Conservation (phyloP, 64 coral and sea anemone genomes). For the Orbicella faveolata region DNA sequence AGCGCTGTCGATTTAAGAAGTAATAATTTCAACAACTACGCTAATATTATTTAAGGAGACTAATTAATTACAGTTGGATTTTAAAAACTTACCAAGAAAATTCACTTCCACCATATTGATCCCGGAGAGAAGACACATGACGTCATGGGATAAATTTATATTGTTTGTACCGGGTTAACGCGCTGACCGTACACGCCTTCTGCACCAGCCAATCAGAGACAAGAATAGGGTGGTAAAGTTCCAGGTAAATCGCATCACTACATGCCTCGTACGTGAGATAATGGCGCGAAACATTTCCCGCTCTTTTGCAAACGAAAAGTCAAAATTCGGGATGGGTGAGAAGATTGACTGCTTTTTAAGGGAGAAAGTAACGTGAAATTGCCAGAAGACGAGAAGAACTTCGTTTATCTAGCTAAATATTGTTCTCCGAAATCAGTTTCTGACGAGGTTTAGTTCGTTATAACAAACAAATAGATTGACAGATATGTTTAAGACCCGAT, state of each 20-base stretch:
- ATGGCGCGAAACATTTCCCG: constrained; percentile 36
- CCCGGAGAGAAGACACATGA: constrained; percentile 25
- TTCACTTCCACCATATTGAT: constrained; percentile 47
- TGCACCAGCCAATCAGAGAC: constrained; percentile 27
- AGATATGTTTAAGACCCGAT: no score
- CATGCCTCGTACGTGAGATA: constrained; percentile 12
- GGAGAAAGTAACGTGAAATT: neutral
- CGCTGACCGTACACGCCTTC: neutral
- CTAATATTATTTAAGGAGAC: neutral
- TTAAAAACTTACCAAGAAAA: constrained; percentile 43
- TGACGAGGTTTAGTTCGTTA: no score
- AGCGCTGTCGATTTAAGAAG: neutral
- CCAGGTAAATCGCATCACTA: constrained; percentile 41
- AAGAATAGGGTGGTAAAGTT: neutral
- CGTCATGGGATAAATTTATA: constrained; percentile 38
- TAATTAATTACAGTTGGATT: neutral
- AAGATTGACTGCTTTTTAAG: neutral
- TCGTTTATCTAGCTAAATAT: no score
- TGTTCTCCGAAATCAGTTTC: no score
- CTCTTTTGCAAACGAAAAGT: constrained; percentile 10
- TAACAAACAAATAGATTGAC: no score
- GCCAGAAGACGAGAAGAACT: neutral
- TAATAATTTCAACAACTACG: neutral
- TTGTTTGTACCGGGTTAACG: constrained; percentile 18
- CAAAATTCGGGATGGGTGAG: neutral